Base-by-base conservation (phyloP, 2,113 vertebrate species). In the Sebastes schlegelii region DNA sequence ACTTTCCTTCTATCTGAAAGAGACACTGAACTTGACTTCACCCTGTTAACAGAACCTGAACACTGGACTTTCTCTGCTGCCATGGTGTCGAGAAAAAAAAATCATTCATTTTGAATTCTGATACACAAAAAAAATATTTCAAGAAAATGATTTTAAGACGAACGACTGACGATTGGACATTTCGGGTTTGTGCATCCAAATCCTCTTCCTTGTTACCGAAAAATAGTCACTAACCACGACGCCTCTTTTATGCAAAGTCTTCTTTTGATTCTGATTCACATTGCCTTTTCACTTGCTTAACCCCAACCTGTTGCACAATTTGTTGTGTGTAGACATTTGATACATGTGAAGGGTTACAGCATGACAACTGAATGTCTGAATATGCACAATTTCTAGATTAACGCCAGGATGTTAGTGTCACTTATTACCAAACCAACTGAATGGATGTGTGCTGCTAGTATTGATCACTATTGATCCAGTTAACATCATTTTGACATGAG, bases 241-340 rank as follows among this genome's bases (percentile, higher is more conserved):
- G 69, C 81, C 83, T 81, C 61, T 87, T 90, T 88, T 90, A 91
- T 90, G 91, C 90, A 92, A 89, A 85, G 9, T 19, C 48, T 82
- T 84, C 8, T 49, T 86, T 85, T 78, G 72, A 82, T 87, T 86
- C 46, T 75, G 72, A 89, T 57, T 84, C 83, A 87, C 89, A 85
- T 94, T 88, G 92, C 91, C 94, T 94, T 93, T 78, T 92, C 86
- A 90, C 91, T 52, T 77, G 90, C 92, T 94, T 88, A 89, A 93
- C 79, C 88, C 78, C 85, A 80, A 89, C 78, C 87, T 70, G 74
- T 83, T 90, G 88, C 92, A 93, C 92, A 90, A 77, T 80, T 78
- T 83, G 83, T 69, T 86, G 83, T 88, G 90, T 90, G 84, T 89
- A 85, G 87, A 91, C 86, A 67, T 88, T 83, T 86, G 88, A 86